phyloP scores from a whole-genome alignment of 1,140 invertebrate species.

The Brachionus manjavacas region DNA sequence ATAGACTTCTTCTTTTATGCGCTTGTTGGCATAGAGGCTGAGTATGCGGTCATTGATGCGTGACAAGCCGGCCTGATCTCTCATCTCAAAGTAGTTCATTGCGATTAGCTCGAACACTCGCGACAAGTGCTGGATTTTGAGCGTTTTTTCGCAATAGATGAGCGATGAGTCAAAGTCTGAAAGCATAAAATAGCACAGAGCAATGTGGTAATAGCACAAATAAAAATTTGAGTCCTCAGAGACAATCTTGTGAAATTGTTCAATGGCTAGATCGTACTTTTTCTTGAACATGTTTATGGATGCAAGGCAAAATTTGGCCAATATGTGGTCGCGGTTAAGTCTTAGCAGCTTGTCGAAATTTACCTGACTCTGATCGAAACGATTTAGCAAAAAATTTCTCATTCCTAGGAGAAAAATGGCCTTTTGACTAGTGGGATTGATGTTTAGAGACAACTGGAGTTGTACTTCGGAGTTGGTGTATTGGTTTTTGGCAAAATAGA shows the following conservation, averaged over 20 bases:
- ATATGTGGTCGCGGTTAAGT: background rate
- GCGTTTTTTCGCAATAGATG: background rate
- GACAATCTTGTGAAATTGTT: background rate
- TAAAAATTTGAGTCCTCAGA: background rate
- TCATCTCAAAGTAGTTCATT: constrained; percentile 11
- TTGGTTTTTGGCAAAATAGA: constrained; percentile 26
- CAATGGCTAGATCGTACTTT: background rate
- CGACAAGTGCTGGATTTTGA: background rate
- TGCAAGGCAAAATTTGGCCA: constrained; percentile 4
- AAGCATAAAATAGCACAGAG: constrained; percentile 8
- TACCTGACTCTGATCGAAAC: background rate
- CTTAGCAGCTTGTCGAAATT: constrained; percentile 9
- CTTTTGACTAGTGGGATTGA: constrained; percentile 5
- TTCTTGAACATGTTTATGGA: constrained; percentile 1
- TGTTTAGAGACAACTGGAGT: background rate
- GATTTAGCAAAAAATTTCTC: constrained; percentile 7
- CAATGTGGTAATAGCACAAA: background rate
- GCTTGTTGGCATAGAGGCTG: background rate
- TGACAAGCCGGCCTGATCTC: background rate
- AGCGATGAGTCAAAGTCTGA: background rate
- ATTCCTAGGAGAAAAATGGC: constrained; percentile 1
- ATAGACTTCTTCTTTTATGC: background rate
- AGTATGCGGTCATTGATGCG: background rate
- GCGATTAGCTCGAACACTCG: background rate
- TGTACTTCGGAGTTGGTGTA: constrained; percentile 13